Base-by-base conservation (phyloP, 2,888 invertebrate species). In the Synergus umbraculus region DNA sequence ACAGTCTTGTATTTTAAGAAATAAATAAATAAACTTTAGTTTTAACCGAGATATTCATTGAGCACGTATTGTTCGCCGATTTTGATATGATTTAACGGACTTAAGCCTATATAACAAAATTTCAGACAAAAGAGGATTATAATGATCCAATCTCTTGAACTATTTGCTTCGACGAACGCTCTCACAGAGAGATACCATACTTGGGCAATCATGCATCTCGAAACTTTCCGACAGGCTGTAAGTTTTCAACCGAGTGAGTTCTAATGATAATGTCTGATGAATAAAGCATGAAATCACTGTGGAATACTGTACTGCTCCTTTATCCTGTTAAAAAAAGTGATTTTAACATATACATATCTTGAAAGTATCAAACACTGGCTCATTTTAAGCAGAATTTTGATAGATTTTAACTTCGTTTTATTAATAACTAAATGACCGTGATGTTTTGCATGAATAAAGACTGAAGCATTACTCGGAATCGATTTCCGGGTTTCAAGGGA, bases 171-270 rank as follows among this genome's bases (percentile, higher is more conserved):
- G 43, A 66, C 15, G 43, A 66, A 66, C 18, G 43, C 66, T 66
- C 43, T 41, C 65, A 8, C n/a, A 43, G n/a, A 41, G n/a, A n/a
- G 13, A 37, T 66, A 66, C 18, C 66, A 67, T 67, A 67, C 67
- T 67, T 67, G 67, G 46, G 67, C 67, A 67, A 67, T 46, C 67
- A 67, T 67, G 67, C 67, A 67, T 12, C 44, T 44, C 44, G 44
- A 67, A 67, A 67, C 67, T 67, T 67, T 67, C 67, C 44, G 67
- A 67, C 12, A 44, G 66, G 44, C 67, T 67, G 44, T 44, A 67
- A 44, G 44, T 67, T 67, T 67, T 67, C 67, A 22, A 43, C 18
- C 22, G 67, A 67, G 67, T 67, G 67, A 67, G 44, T 67, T 67
- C 44, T 22, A 67, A 67, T 67, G 67, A 67, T 67, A 67, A 46